Percentiles rank a stretch among this genome's conserved stretches.
phyloP scores from a whole-genome alignment of 2,888 invertebrate species.

The Athalia rosae region DNA sequence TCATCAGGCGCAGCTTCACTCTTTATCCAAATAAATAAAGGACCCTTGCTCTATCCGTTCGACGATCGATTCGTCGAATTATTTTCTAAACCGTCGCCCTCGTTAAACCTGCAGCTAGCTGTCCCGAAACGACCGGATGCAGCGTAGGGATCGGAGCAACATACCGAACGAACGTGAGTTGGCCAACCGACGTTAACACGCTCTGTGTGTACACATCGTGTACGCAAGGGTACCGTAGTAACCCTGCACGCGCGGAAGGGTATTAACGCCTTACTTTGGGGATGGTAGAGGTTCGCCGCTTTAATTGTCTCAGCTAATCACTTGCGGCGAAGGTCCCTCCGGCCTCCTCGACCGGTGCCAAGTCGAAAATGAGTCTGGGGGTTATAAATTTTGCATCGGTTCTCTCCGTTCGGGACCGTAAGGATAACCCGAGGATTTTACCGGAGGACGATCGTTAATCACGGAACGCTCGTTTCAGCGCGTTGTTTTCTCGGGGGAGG shows the following conservation, averaged over 20 bases:
- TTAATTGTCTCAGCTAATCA: conserved; percentile 40
- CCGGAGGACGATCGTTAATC: too few relatives aligned
- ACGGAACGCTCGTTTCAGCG: too few relatives aligned
- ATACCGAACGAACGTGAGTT: not conserved
- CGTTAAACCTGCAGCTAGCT: not conserved
- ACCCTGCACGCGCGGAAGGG: not conserved
- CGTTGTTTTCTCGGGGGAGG: not conserved
- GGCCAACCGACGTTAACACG: not conserved
- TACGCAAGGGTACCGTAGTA: not conserved
- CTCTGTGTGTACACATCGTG: not conserved
- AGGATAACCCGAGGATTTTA: too few relatives aligned
- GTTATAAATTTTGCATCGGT: conserved; percentile 33
- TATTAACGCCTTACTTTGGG: conserved; percentile 35
- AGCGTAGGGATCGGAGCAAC: not conserved
- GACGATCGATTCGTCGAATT: conserved; percentile 54
- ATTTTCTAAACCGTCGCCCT: conserved; percentile 51
- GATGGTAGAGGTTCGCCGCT: conserved; percentile 15
- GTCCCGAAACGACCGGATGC: not conserved
- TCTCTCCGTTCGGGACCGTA: too few relatives aligned
- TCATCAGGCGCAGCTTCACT: conserved; percentile 55
- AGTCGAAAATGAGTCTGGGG: conserved; percentile 22
- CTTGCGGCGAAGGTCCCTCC: conserved; percentile 14
- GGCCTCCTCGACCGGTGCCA: not conserved
- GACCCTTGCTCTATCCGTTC: conserved; percentile 52
- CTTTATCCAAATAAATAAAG: conserved; percentile 53